Evolutionary conservation across 2,797 vertebrate species (phyloP).

Genomic region (Sternotherus odoratus): DNA sequence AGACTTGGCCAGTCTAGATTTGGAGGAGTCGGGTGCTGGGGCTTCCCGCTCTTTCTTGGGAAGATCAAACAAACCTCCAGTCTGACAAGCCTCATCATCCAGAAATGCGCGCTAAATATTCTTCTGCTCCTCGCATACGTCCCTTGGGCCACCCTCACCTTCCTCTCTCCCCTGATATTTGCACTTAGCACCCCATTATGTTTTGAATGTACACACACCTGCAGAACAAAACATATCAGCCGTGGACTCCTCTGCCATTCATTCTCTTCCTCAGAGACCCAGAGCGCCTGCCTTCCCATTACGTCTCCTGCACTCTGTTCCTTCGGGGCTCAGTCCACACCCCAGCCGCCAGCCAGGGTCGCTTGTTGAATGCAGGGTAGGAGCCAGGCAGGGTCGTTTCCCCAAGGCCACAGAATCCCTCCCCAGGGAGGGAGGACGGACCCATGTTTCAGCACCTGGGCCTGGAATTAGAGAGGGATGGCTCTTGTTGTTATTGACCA

Average conservation of each 20-base stretch:
- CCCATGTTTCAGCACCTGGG: neutral
- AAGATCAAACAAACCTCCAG: neutral
- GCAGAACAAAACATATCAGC: neutral
- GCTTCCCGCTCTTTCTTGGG: neutral
- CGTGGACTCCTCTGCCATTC: neutral
- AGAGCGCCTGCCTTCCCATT: neutral
- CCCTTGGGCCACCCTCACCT: neutral
- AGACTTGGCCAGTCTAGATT: neutral
- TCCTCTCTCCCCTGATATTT: neutral
- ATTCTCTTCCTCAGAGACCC: neutral
- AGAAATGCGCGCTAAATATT: neutral
- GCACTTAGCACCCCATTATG: neutral
- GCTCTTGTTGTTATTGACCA: neutral
- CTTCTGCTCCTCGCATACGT: neutral
- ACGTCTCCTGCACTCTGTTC: neutral
- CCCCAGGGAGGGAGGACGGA: neutral
- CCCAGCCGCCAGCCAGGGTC: neutral
- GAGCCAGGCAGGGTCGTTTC: neutral
- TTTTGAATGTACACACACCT: neutral
- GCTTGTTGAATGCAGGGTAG: neutral
- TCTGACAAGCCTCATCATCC: neutral
- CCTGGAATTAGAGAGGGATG: too few relatives aligned
- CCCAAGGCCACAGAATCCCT: neutral
- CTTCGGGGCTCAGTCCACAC: neutral
- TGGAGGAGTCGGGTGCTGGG: neutral